phyloP scores from a whole-genome alignment of 2,888 invertebrate genomes.

The Nemapogon koenigi region DNA sequence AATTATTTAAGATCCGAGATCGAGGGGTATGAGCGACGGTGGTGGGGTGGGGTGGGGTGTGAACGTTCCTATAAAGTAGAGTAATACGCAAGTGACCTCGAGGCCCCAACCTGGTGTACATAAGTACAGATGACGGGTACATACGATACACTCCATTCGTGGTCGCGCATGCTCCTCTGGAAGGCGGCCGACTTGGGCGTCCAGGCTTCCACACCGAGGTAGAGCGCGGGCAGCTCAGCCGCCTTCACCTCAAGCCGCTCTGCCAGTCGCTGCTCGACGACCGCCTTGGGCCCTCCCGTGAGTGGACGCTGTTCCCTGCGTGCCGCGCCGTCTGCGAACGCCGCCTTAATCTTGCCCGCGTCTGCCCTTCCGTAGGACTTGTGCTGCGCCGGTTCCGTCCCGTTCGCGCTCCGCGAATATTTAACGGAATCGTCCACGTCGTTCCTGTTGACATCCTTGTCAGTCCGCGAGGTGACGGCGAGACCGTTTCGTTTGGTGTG shows the following conservation, averaged over 20 bases:
- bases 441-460: conserved; percentile 52
- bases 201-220: conserved; percentile 76
- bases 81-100: too few relatives aligned
- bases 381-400: conserved; percentile 57
- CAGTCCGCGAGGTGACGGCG: conserved; percentile 45
- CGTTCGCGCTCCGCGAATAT: conserved; percentile 60
- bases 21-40: too few relatives aligned
- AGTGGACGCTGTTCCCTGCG: conserved; percentile 43
- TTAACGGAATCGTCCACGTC: conserved; percentile 57
- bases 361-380: conserved; percentile 57
- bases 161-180: conserved; percentile 62
- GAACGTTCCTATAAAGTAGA: too few relatives aligned
- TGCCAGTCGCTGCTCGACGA: conserved; percentile 55
- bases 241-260: conserved; percentile 60
- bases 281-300: conserved; percentile 48
- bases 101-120: too few relatives aligned
- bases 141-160: conserved; percentile 66
- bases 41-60: too few relatives aligned
- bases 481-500: conserved; percentile 52
- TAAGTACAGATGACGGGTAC: conserved; percentile 37
- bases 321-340: conserved; percentile 55
- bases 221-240: conserved; percentile 71
- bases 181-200: conserved; percentile 72
- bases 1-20: too few relatives aligned
- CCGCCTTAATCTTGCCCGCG: conserved; percentile 58